phyloP scores from a whole-genome alignment of 2,113 vertebrate species.

The Phoxinus phoxinus region DNA sequence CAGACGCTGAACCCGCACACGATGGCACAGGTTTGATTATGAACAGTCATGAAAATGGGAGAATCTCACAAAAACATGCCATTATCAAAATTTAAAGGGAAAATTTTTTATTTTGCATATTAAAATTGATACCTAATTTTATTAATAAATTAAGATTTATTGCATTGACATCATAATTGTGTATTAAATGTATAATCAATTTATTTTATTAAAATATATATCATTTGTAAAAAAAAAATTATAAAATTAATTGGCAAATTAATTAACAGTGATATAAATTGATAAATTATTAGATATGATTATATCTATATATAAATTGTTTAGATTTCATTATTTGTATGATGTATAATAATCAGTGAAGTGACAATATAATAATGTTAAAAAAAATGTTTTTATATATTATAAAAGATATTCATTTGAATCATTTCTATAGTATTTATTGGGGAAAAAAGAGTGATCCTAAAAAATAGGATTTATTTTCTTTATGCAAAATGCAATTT shows the following conservation, averaged over 20 bases:
- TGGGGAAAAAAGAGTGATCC: background rate
- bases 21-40: slow-evolving; percentile 86
- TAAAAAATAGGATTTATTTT: background rate
- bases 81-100: background rate
- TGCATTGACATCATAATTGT: background rate
- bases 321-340: background rate
- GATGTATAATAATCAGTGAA: background rate
- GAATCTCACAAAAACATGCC: background rate
- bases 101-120: background rate
- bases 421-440: background rate
- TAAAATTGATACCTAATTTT: background rate
- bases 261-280: background rate
- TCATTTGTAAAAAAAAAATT: too few relatives aligned
- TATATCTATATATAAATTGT: background rate
- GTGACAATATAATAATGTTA: background rate
- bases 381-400: background rate
- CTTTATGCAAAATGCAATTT: background rate
- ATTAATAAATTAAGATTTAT: background rate
- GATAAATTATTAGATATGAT: background rate
- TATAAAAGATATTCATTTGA: background rate
- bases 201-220: too few relatives aligned
- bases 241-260: too few relatives aligned
- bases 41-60: background rate
- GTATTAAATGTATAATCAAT: background rate
- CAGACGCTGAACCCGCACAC: slow-evolving; percentile 87